phyloP scores from a whole-genome alignment of 2,797 vertebrate species.

The Scolopax rusticola region DNA sequence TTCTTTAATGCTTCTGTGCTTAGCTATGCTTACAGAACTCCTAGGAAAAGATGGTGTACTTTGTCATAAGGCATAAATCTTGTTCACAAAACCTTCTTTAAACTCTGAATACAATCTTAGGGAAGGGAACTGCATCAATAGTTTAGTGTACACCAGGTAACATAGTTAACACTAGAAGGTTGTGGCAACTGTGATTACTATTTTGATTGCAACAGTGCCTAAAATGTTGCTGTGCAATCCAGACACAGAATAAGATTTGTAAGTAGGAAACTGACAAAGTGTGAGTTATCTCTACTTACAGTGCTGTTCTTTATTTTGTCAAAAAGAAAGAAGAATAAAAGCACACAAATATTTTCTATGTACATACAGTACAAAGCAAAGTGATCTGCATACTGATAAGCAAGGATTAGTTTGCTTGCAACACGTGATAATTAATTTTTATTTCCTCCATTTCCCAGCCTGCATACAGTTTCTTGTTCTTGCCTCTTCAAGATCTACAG shows the following conservation, averaged over 20 bases:
- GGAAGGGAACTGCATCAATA: not conserved
- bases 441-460: not conserved
- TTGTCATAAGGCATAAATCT: slow-evolving; percentile 50
- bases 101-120: not conserved
- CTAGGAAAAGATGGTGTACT: not conserved
- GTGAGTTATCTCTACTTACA: not conserved
- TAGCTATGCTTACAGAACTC: slow-evolving; percentile 29
- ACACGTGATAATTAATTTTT: not conserved
- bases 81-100: not conserved
- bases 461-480: not conserved
- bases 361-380: not conserved
- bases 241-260: not conserved
- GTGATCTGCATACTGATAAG: not conserved
- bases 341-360: accelerated
- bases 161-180: not conserved
- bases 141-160: not conserved
- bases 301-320: not conserved
- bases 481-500: not conserved
- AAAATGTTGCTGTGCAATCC: not conserved
- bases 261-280: not conserved
- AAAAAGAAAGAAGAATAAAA: not conserved
- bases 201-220: not conserved
- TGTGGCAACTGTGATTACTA: not conserved
- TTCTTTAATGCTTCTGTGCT: slow-evolving; percentile 34
- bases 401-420: not conserved